phyloP scores from a whole-genome alignment of 1,140 invertebrate species.

The Papilio glaucus region DNA sequence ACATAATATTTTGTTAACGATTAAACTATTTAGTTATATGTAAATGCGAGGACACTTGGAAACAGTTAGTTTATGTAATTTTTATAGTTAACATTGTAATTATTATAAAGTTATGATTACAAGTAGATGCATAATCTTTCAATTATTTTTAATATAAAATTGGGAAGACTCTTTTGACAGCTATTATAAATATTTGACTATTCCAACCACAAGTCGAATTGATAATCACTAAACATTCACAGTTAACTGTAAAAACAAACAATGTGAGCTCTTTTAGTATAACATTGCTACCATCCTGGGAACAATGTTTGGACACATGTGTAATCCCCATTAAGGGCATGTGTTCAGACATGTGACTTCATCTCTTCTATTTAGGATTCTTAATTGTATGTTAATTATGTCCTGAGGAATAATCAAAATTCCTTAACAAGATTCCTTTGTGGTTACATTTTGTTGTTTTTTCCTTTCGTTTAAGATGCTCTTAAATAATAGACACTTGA shows the following conservation, averaged over 20 bases:
- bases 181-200: slow-evolving; percentile 9
- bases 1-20: background rate
- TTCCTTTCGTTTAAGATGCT: background rate
- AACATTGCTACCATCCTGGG: slow-evolving; percentile 49
- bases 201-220: background rate
- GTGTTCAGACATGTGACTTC: slow-evolving; percentile 55
- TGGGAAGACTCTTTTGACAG: too few relatives aligned
- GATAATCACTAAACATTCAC: slow-evolving; percentile 24
- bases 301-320: slow-evolving; percentile 65
- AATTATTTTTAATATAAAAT: too few relatives aligned
- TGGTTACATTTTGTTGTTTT: background rate
- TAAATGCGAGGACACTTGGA: background rate
- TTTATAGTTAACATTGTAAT: background rate
- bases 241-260: slow-evolving; percentile 54
- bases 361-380: slow-evolving; percentile 47
- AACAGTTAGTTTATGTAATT: too few relatives aligned
- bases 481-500: background rate
- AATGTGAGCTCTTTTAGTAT: slow-evolving; percentile 55
- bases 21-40: background rate
- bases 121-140: background rate
- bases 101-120: background rate
- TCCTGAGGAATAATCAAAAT: background rate
- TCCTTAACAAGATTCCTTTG: slow-evolving; percentile 9
- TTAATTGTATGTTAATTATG: slow-evolving; percentile 20
- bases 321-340: slow-evolving; percentile 60